Conservation (phyloP, 1,140 invertebrate genomes). For the Calycopis cecrops region DNA sequence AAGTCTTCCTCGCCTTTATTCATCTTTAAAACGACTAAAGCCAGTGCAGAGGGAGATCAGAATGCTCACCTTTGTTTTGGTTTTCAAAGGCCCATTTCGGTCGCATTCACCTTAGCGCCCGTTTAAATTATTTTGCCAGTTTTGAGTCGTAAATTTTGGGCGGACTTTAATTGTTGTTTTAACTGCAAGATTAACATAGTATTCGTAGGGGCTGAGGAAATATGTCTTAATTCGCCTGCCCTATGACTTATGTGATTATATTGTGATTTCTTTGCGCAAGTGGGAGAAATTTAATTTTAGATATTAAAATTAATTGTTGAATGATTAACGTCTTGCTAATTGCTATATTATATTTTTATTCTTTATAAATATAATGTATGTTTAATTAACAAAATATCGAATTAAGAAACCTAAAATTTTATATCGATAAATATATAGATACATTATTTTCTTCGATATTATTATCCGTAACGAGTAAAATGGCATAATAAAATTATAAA, state of each 20-base stretch:
- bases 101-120: constrained; percentile 50
- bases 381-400: no score
- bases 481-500: no score
- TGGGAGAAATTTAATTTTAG: no score
- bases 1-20: constrained; percentile 43
- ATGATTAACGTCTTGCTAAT: no score
- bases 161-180: constrained; percentile 74
- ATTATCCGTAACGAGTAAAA: no score
- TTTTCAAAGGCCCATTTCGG: constrained; percentile 56
- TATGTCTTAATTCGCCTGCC: constrained; percentile 70
- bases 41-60: constrained; percentile 37
- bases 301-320: no score
- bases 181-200: constrained; percentile 68
- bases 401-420: no score
- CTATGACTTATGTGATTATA: constrained; percentile 62
- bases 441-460: no score
- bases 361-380: no score
- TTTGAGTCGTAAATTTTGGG: constrained; percentile 70
- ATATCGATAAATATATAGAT: no score
- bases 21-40: constrained; percentile 53
- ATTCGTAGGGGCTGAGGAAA: constrained; percentile 56
- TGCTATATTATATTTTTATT: no score
- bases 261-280: constrained; percentile 36
- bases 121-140: constrained; percentile 70
- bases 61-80: constrained; percentile 64